Evolutionary conservation across 1,140 invertebrate genomes (phyloP), one percentile per base, ranked within the genome.

Genomic region (Papilio dardanus): DNA sequence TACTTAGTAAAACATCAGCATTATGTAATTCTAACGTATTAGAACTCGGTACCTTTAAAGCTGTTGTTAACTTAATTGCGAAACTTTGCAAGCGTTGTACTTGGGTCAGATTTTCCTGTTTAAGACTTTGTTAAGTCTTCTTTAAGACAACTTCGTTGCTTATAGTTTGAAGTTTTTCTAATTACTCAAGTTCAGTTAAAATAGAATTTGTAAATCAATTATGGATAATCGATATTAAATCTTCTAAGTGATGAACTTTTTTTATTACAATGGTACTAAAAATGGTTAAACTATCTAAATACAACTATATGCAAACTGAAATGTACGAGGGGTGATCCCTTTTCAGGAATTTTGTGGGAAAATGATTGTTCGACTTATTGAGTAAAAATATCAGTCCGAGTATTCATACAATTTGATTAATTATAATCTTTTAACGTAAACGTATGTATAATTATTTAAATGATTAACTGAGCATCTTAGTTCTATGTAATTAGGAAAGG

Each of bases 71-170:
- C 33, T 69, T 40, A 37, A 69, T 69, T 69, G 35, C 19, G 19
- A 69, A 69, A 69, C 33, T 69, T 69, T 35, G 65, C 14, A 3
- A 69, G 35, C 65, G 35, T n/a, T 69, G 67, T 31, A 42, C 33
- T 33, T 10, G 67, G 33, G 67, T 69, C 67, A 40, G 31, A 69
- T 69, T 67, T 67, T 69, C 31, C 21, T 37, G 67, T 40, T 69
- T 69, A 69, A 69, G 33, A 69, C 67, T 69, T 35, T 16, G 31
- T 67, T 35, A 67, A 35, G 30, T 67, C 24, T 21, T 4, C 12
- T 50, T 19, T 14, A 62, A 62, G 54, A 62, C 19, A 62, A 62
- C 54, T 14, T 62, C 54, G 54, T 12, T 30, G 54, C 54, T 62
- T 14, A 62, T 28, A 62, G 54, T 30, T 62, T 21, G 46, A 50